A percentile compares a stretch with the other conserved stretches of the same genome.
phyloP scores from a whole-genome alignment of 2,113 vertebrate species.

The Ailuropoda melanoleuca region DNA sequence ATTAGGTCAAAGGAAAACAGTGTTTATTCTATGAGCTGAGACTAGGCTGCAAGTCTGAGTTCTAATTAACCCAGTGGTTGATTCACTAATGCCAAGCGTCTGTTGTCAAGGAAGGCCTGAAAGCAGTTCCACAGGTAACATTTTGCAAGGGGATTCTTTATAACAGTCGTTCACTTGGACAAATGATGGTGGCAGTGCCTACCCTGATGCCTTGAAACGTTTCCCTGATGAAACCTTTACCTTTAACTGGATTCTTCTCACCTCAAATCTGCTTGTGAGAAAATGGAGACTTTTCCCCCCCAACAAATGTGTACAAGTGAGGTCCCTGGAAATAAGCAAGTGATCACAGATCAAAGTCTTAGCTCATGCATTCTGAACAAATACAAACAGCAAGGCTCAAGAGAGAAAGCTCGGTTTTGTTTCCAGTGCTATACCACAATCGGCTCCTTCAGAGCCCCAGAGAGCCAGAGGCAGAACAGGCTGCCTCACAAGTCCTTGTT shows the following conservation, averaged over 20 bases:
- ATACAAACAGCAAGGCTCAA: background rate
- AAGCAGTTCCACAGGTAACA: background rate
- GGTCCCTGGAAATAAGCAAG: background rate
- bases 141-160: background rate
- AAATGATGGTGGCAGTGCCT: too few relatives aligned
- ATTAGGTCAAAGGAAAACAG: conserved; percentile 61
- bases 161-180: background rate
- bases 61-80: conserved; percentile 42
- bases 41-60: background rate
- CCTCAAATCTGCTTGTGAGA: background rate
- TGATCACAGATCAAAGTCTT: background rate
- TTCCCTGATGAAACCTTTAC: background rate
- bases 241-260: background rate
- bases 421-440: background rate
- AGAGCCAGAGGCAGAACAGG: background rate
- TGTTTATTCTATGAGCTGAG: conserved; percentile 13
- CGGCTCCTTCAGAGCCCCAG: background rate
- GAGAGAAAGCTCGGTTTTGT: background rate
- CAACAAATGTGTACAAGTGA: background rate
- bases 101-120: background rate
- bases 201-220: background rate
- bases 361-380: background rate
- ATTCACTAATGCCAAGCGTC: background rate
- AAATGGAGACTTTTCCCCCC: background rate
- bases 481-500: background rate